Percentiles rank a stretch among this genome's conserved stretches.
These are phyloP conservation scores for Motacilla tschutschensis DNA, from an alignment of 2,113 vertebrate genomes.

Conservation along the genomic window DNA sequence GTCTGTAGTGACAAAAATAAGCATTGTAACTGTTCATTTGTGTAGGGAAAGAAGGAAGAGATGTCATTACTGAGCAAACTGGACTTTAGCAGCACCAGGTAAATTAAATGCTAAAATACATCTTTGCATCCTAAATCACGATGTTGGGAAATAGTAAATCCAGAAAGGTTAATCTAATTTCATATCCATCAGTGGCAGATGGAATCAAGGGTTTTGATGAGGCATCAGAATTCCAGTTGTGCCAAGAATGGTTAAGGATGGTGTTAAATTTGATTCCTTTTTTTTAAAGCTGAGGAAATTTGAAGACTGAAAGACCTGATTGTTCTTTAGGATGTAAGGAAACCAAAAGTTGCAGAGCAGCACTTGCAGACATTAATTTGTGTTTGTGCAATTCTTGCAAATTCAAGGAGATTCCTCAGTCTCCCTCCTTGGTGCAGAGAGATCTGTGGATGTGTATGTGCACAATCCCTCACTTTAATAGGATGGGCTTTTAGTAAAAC, in stretches of 20 bases:
- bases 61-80: neutral
- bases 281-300: neutral
- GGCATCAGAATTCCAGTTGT: neutral
- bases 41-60: neutral
- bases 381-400: neutral
- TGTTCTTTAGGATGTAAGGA: neutral
- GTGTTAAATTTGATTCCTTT: neutral
- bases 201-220: neutral
- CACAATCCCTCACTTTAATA: neutral
- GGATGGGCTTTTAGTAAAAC: neutral
- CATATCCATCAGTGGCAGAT: neutral
- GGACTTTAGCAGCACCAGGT: neutral
- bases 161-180: neutral
- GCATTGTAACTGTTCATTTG: neutral
- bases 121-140: neutral
- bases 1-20: neutral
- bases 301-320: neutral
- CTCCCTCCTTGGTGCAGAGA: neutral
- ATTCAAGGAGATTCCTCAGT: neutral
- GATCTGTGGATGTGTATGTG: neutral
- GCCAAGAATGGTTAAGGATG: neutral
- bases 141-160: neutral
- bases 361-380: neutral
- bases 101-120: neutral
- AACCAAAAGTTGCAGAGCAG: neutral